These are phyloP conservation scores for Andricus grossulariae DNA, from an alignment of 1,140 invertebrate genomes.

Conservation along the genomic window DNA sequence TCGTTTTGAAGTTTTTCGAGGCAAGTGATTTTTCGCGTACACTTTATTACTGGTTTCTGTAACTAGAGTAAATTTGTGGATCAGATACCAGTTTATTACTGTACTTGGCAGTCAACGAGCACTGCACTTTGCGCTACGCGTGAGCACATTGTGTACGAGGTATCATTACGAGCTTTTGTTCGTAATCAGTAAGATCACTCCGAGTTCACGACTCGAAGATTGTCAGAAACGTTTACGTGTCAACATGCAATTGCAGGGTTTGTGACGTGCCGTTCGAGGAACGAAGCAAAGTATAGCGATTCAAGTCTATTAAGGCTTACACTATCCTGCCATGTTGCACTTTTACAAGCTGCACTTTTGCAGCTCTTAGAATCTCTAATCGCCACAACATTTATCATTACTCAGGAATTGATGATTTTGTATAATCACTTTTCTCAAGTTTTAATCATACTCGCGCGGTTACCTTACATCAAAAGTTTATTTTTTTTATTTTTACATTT, in stretches of 20 bases:
- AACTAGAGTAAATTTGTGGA: neutral
- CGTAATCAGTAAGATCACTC: constrained; percentile 17
- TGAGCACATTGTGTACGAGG: neutral
- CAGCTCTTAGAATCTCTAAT: no score
- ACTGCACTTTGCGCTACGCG: neutral
- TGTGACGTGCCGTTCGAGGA: neutral
- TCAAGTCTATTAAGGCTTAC: neutral
- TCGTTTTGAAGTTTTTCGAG: neutral
- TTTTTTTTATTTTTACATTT: no score
- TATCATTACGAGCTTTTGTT: constrained; percentile 11
- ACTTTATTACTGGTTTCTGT: neutral
- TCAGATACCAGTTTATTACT: constrained; percentile 17
- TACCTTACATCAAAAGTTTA: no score
- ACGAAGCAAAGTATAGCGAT: neutral
- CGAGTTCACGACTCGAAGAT: constrained; percentile 20
- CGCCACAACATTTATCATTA: no score
- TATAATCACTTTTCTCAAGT: no score
- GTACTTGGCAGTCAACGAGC: constrained; percentile 3
- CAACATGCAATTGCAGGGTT: constrained; percentile 23
- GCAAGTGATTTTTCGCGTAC: neutral
- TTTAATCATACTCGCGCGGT: no score
- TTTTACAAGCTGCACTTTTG: no score
- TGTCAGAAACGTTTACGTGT: constrained; percentile 26
- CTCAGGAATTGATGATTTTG: no score
- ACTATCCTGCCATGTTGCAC: no score